Evolutionary conservation across 2,113 vertebrate species (phyloP), one percentile per base, ranked within the genome.

Genomic region (Oreochromis tanganicae): DNA sequence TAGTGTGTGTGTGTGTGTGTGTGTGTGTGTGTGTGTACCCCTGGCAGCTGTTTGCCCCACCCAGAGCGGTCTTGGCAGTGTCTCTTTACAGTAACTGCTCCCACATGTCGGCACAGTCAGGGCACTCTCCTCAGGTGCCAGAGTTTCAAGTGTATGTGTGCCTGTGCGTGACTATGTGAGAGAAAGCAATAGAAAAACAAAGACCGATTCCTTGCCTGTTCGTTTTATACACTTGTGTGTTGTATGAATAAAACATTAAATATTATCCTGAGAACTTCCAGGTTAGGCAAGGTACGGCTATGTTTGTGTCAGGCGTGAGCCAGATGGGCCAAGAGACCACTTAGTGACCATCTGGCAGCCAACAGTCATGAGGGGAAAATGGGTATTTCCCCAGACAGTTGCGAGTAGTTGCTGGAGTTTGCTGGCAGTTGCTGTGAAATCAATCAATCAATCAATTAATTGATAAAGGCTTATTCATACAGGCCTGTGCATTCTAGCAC

Each of bases 1-100:
- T 19, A 10, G 63, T 55, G 80, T 41, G 75, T 66, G 75, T 54
- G 75, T 81, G 80, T 36, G 34, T 36, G 75, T 61, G 83, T 38
- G 81, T 59, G 78, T 54, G 73, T 81, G 80, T 36, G 34, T 36
- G 54, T 13, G 54, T 24, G 54, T 24, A 9, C 27, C 81, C 71
- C 80, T 91, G 90, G 88, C 88, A 93, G 93, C 90, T 90, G 92
- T 83, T 82, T 83, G 85, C 87, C 41, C 61, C 82, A 71, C 88
- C 81, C 90, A 83, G 87, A 92, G 88, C 87, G 85, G 81, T 88
- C 46, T 92, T 94, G 93, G 94, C 92, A 91, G 55, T 48, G 80
- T 85, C 63, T 88, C 87, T 85, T 87, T 87, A 84, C 83, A 89
- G 90, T 92, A 95, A 94, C 93, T 92, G 93, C 85, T 94, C 90